These are phyloP conservation scores for Ibidorhyncha struthersii DNA, from an alignment of 2,113 vertebrate genomes.

Conservation along the genomic window DNA sequence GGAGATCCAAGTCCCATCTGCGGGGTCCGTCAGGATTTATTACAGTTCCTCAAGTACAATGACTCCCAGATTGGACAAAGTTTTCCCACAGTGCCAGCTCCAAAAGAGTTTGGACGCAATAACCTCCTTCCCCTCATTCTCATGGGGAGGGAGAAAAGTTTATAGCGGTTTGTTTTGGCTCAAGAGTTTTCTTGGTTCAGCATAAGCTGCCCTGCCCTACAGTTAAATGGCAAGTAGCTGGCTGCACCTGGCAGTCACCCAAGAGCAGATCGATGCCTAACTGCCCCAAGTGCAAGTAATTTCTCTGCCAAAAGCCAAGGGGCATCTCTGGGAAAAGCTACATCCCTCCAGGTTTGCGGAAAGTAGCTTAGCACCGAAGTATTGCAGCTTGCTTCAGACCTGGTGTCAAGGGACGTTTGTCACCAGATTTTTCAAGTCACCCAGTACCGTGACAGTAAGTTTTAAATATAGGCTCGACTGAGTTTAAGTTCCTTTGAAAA, in stretches of 20 bases:
- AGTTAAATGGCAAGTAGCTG: background rate
- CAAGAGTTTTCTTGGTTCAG: background rate
- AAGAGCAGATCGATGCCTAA: background rate
- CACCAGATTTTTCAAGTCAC: background rate
- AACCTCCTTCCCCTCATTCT: background rate
- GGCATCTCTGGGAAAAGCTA: background rate
- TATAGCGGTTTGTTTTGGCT: background rate
- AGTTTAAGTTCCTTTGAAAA: background rate
- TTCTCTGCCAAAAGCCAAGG: background rate
- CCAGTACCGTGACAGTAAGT: background rate
- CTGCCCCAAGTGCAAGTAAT: accelerated
- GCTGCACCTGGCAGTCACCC: background rate
- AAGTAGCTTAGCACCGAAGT: accelerated
- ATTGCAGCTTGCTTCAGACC: background rate
- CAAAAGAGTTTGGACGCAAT: background rate
- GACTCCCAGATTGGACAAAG: background rate
- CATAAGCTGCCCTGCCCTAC: background rate
- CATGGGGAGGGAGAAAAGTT: background rate
- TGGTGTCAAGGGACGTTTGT: too few relatives aligned
- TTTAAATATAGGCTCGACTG: background rate
- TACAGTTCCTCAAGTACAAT: background rate
- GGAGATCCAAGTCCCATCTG: background rate
- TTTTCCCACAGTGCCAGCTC: background rate
- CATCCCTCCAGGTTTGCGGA: accelerated
- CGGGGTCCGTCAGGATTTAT: accelerated